Conservation (phyloP, 1,140 invertebrate genomes). For the Ganaspis sp. region DNA sequence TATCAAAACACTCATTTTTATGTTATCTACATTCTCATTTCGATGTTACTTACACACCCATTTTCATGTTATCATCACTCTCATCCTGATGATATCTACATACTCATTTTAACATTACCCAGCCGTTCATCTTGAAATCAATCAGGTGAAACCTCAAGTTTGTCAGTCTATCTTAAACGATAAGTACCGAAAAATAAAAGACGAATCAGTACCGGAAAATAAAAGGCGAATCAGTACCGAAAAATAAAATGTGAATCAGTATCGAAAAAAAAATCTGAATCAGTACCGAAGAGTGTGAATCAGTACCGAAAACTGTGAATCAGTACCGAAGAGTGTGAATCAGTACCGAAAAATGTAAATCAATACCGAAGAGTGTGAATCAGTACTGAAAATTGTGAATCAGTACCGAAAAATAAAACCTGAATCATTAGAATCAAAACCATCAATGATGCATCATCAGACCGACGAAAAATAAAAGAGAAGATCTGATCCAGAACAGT, state of each 20-base stretch:
- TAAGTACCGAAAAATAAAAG: slow-evolving; percentile 6
- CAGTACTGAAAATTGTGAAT: not conserved
- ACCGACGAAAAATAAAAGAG: not conserved
- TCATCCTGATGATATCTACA: no score
- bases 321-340: no score
- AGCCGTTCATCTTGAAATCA: not conserved
- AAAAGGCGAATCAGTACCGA: not conserved
- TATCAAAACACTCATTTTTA: no score
- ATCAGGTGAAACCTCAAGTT: slow-evolving; percentile 8
- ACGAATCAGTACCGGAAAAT: not conserved
- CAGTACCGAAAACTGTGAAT: no score
- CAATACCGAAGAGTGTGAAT: no score
- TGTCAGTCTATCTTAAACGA: slow-evolving; percentile 3
- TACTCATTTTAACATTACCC: no score
- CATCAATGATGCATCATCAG: no score
- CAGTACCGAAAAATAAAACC: not conserved
- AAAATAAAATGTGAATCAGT: not conserved
- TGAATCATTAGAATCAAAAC: no score
- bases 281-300: no score
- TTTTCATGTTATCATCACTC: no score
- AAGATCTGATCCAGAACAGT: not conserved
- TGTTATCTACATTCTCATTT: no score
- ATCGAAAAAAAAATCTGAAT: not conserved
- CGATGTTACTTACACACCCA: no score
- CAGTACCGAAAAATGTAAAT: not conserved